A percentile compares a stretch with the other conserved stretches of the same genome.
Evolutionary conservation across 2,888 invertebrate species (phyloP).

Genomic region (Plebejus melissa): DNA sequence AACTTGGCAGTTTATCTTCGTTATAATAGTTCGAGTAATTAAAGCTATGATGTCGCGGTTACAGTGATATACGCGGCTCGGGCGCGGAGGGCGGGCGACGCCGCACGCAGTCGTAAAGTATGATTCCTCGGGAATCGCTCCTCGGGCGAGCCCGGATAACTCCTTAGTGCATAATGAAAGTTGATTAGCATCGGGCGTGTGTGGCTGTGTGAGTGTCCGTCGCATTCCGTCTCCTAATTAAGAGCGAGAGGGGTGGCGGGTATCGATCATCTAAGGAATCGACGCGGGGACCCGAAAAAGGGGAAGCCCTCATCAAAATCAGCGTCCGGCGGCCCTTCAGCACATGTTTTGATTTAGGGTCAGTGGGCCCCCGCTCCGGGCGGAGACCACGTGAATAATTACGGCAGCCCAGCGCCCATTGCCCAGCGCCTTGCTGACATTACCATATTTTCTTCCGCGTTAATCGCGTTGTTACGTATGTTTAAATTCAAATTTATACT

Average conservation of each 20-base stretch:
- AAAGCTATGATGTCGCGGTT: conserved; percentile 29
- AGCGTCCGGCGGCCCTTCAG: conserved; percentile 72
- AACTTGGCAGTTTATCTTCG: background rate
- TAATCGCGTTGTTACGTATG: conserved; percentile 42
- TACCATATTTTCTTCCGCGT: conserved; percentile 78
- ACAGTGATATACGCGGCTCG: conserved; percentile 63
- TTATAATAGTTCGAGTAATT: conserved; percentile 1
- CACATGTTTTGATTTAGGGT: conserved; percentile 79
- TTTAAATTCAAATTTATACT: conserved; percentile 26
- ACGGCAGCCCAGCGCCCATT: conserved; percentile 78
- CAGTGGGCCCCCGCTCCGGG: conserved; percentile 73
- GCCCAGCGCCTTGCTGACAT: conserved; percentile 77
- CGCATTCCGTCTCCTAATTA: conserved; percentile 92
- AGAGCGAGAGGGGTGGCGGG: conserved; percentile 80
- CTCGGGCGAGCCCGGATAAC: conserved; percentile 78
- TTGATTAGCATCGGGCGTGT: conserved; percentile 75
- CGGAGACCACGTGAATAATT: conserved; percentile 78
- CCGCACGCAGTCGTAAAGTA: conserved; percentile 72
- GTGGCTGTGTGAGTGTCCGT: conserved; percentile 85
- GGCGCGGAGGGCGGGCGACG: conserved; percentile 53
- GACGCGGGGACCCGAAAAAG: conserved; percentile 77
- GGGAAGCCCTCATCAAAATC: conserved; percentile 75
- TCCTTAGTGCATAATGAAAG: conserved; percentile 80
- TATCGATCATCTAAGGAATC: conserved; percentile 79
- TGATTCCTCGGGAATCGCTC: conserved; percentile 78